Evolutionary conservation across 2,797 vertebrate genomes (phyloP), one percentile per base, ranked within the genome.

Genomic region (Phoebastria nigripes): DNA sequence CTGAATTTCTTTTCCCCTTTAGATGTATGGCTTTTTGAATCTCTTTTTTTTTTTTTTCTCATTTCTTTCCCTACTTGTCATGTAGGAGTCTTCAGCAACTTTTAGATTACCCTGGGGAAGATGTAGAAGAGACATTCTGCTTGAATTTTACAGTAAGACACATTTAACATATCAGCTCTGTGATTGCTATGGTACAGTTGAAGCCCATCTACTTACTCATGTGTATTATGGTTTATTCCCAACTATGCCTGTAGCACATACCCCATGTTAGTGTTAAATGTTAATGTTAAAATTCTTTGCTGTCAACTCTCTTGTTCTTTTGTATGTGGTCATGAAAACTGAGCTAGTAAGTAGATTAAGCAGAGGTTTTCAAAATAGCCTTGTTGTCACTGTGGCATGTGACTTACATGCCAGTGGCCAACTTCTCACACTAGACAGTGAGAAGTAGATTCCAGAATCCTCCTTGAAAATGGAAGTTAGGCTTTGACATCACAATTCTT

Each of bases 81-180:
- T 61, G 19, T 90, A 99, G 99, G 98, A 99, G 99, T 98, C 98
- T 99, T 77, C 99, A 99, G 80, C 98, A 99, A 67, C 99, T 99
- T 95, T 92, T 99, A 78, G 99, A 99, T 97, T 99, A 99, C 67
- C 98, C 99, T 1, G 99, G 98, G 14, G 98, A 98, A 59, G 99
- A 99, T 51, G 96, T 99, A 29, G 99, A 99, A 97, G 99, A 99
- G 55, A 98, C 95, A 1, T 99, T 99, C 98, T 99, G 99, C 96
- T 99, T 99, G 95, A 99, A 98, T 97, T 99, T 99, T 96, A 98
- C 99, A 72, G 99, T 99, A 97, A 98, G 99, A 86, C 29, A 71
- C 52, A 42, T 73, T 72, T 86, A 62, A 49, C 12, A 1, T 79
- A 33, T 3, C n/a, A 51, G 1, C 25, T 39, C 26, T 83, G 24